phyloP scores from a whole-genome alignment of 2,797 vertebrate species.

The Characodon lateralis region DNA sequence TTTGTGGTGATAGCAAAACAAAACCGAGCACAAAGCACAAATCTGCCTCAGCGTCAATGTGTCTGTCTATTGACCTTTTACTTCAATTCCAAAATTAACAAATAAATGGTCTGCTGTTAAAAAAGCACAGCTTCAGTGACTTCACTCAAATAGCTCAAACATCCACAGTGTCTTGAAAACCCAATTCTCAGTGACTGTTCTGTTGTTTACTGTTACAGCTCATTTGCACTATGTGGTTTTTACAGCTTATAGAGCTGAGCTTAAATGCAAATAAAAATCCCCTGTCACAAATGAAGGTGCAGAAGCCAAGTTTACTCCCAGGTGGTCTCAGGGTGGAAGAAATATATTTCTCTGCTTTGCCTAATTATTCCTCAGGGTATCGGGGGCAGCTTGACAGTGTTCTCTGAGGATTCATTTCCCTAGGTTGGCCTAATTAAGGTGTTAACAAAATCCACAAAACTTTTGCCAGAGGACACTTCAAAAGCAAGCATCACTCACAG shows the following conservation, averaged over 20 bases:
- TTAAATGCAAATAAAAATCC: conserved; percentile 3
- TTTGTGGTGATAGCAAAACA: not conserved
- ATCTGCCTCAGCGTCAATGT: not conserved
- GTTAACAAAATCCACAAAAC: not conserved
- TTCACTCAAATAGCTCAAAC: not conserved
- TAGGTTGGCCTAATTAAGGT: conserved; percentile 3
- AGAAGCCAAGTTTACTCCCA: not conserved
- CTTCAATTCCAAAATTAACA: not conserved
- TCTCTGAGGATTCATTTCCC: not conserved
- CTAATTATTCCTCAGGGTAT: not conserved
- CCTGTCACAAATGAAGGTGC: conserved; percentile 2
- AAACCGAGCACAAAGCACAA: not conserved
- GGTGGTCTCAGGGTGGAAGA: not conserved
- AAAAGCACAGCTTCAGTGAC: not conserved
- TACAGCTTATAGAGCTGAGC: conserved; percentile 3
- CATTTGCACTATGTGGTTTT: conserved; percentile 4
- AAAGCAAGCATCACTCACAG: not conserved
- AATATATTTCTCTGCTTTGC: not conserved
- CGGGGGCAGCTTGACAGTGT: not conserved
- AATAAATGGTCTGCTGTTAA: not conserved
- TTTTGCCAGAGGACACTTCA: not conserved
- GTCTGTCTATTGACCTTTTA: not conserved
- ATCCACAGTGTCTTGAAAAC: not conserved
- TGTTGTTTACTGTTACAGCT: not conserved
- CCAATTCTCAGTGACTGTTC: not conserved